These are phyloP conservation scores for Copsychus sechellarum DNA, from an alignment of 2,113 vertebrate genomes.

Conservation along the genomic window DNA sequence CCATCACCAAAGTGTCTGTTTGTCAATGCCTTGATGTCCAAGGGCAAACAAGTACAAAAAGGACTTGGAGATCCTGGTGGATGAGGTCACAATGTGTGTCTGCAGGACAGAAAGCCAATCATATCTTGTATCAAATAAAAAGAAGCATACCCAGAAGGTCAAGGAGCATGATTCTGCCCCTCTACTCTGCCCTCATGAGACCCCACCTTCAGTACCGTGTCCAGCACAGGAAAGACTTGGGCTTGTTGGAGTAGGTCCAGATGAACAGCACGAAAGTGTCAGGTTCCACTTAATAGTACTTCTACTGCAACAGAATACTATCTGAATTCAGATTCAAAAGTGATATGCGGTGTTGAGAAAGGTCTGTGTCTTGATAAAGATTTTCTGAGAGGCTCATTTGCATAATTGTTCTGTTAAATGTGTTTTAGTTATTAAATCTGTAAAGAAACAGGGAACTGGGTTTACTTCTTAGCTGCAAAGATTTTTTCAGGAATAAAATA, in stretches of 20 bases:
- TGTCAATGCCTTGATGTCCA: not conserved
- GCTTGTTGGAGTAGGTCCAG: not conserved
- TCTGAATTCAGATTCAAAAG: not conserved
- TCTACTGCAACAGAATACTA: not conserved
- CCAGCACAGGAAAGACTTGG: not conserved
- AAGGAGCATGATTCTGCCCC: not conserved
- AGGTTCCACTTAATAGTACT: not conserved
- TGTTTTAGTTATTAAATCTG: not conserved
- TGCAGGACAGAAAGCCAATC: not conserved
- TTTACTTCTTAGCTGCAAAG: not conserved
- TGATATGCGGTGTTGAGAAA: not conserved
- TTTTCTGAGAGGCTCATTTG: not conserved
- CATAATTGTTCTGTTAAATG: not conserved
- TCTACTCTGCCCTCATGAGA: not conserved
- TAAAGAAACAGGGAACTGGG: not conserved
- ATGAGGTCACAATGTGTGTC: not conserved
- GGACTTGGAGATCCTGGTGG: too few relatives aligned
- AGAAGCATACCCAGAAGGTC: not conserved
- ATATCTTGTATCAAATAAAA: not conserved
- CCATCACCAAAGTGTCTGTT: not conserved
- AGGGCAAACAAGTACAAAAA: not conserved
- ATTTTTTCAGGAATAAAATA: not conserved
- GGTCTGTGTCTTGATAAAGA: not conserved
- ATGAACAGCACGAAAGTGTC: not conserved
- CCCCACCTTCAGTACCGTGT: rapidly evolving